Evolutionary conservation across 2,113 vertebrate genomes (phyloP).

Genomic region (Candoia aspera): DNA sequence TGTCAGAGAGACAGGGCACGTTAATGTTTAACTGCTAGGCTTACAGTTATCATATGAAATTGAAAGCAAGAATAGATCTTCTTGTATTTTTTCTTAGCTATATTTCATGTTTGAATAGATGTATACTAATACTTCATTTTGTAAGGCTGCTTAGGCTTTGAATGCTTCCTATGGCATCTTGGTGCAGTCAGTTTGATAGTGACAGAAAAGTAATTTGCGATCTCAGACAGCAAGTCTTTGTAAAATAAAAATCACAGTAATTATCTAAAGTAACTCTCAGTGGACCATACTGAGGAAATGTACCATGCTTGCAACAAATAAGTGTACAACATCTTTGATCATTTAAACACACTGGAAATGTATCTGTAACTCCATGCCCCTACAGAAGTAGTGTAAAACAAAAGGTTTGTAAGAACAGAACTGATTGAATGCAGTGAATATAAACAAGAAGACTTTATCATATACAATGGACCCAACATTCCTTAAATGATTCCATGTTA

Average conservation of each 20-base stretch:
- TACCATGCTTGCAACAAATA: conserved; percentile 19
- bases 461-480: conserved; percentile 10
- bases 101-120: not conserved
- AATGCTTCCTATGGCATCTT: not conserved
- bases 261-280: not conserved
- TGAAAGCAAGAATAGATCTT: not conserved
- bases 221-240: not conserved
- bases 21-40: not conserved
- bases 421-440: not conserved
- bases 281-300: not conserved
- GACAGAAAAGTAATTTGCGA: conserved; percentile 3
- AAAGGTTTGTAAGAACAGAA: conserved; percentile 1
- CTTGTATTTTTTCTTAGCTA: not conserved
- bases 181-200: not conserved
- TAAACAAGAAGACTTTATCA: conserved; percentile 5
- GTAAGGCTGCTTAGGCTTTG: conserved; percentile 16
- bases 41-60: not conserved
- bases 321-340: conserved; percentile 34
- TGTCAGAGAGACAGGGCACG: not conserved
- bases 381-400: conserved; percentile 23
- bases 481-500: not conserved
- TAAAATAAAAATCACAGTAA: conserved; percentile 33
- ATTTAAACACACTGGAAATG: not conserved
- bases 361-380: not conserved
- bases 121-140: not conserved